phyloP scores from a whole-genome alignment of 92 coral and sea anemone species.

The Virgularia gustaviana region DNA sequence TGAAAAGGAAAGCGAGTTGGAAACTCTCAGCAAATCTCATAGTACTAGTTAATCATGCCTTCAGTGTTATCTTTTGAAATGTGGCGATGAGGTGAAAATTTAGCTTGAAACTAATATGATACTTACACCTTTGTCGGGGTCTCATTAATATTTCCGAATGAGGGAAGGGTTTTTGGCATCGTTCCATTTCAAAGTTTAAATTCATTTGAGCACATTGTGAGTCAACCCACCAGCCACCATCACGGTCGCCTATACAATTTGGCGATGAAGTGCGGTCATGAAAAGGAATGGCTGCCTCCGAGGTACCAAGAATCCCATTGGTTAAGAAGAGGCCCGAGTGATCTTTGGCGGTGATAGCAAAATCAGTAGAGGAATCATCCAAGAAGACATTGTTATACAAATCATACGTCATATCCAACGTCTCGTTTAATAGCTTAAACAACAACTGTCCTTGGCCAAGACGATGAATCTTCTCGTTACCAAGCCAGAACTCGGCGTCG shows the following conservation, averaged over 20 bases:
- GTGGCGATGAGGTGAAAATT: not conserved
- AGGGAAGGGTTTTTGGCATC: not conserved
- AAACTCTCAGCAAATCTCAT: too few species aligned
- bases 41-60: too few species aligned
- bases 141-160: slow-evolving; percentile 10
- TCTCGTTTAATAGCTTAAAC: not conserved
- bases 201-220: not conserved
- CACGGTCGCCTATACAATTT: not conserved
- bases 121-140: slow-evolving; percentile 9
- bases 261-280: not conserved
- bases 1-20: too few species aligned
- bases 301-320: not conserved
- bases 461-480: slow-evolving; percentile 6
- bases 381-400: slow-evolving; percentile 1
- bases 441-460: slow-evolving; percentile 20
- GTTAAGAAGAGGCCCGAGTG: slow-evolving; percentile 1
- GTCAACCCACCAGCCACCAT: slow-evolving; percentile 33
- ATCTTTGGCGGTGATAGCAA: not conserved
- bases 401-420: not conserved
- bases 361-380: not conserved
- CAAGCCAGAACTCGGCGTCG: slow-evolving; percentile 33
- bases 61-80: not conserved
- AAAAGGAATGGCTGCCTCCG: not conserved
- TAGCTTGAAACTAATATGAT: not conserved
- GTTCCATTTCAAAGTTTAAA: slow-evolving; percentile 2